Percentiles rank a stretch among this genome's conserved stretches.
These are phyloP conservation scores for Hystrix brachyura DNA, from an alignment of 2,113 vertebrate genomes.

Conservation along the genomic window DNA sequence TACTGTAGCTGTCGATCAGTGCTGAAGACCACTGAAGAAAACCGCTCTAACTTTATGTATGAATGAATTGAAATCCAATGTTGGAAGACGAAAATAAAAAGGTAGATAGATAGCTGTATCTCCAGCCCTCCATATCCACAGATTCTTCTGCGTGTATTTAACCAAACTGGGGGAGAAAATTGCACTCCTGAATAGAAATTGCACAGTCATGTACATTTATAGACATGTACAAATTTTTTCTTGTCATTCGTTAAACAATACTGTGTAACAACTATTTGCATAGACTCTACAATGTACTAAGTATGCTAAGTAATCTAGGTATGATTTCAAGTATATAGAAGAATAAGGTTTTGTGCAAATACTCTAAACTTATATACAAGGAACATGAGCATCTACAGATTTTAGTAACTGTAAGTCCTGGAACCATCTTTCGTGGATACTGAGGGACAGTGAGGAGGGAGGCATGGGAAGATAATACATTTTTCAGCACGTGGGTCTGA, in stretches of 20 bases:
- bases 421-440: not conserved
- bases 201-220: not conserved
- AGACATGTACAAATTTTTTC: not conserved
- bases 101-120: not conserved
- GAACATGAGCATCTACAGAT: no score
- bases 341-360: not conserved
- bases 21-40: constrained; percentile 13
- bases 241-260: not conserved
- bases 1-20: not conserved
- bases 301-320: not conserved
- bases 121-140: not conserved
- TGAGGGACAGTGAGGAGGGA: no score
- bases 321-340: not conserved
- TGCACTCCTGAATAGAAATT: not conserved
- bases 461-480: not conserved
- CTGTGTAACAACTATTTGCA: not conserved
- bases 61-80: not conserved
- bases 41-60: not conserved
- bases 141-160: not conserved
- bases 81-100: not conserved
- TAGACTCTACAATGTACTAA: not conserved
- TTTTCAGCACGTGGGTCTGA: not conserved
- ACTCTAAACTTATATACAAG: no score
- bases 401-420: not conserved
- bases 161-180: not conserved